Percentiles rank a stretch among this genome's conserved stretches.
phyloP scores from a whole-genome alignment of 2,113 vertebrate genomes.

The Malurus elegans region DNA sequence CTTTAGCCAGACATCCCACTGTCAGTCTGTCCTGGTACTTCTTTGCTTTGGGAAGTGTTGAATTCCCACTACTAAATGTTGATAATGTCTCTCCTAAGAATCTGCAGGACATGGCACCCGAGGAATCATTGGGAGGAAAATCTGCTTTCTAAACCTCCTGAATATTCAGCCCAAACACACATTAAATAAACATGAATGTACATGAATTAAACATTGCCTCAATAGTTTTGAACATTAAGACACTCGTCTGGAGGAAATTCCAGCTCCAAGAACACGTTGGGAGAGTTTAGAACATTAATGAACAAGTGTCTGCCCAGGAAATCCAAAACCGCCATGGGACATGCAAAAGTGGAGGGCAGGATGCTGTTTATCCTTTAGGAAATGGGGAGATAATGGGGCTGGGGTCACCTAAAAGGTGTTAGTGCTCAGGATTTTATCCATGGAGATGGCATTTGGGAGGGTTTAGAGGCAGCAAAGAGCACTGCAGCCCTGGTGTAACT shows the following conservation, averaged over 20 bases:
- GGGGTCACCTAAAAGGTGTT: neutral
- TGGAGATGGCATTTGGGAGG: neutral
- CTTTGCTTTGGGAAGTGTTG: neutral
- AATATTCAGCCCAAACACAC: neutral
- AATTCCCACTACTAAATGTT: neutral
- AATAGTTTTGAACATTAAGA: neutral
- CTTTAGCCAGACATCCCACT: neutral
- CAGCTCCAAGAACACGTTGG: neutral
- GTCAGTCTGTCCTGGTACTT: neutral
- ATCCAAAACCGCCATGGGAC: conserved; percentile 9
- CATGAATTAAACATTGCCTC: neutral
- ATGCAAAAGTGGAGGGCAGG: conserved; percentile 19
- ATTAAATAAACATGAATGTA: neutral
- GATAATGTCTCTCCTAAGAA: neutral
- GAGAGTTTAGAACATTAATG: neutral
- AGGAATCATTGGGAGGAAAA: neutral
- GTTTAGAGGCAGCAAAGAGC: neutral
- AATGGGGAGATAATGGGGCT: neutral
- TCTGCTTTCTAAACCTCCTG: neutral
- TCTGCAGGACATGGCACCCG: neutral
- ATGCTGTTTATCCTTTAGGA: conserved; percentile 46
- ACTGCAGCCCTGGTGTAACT: neutral
- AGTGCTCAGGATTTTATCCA: neutral
- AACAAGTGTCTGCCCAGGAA: neutral
- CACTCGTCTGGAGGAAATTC: neutral